A percentile compares a stretch with the other conserved stretches of the same genome.
These are phyloP conservation scores for Momotus momota DNA, from an alignment of 2,797 vertebrate species.

Conservation along the genomic window DNA sequence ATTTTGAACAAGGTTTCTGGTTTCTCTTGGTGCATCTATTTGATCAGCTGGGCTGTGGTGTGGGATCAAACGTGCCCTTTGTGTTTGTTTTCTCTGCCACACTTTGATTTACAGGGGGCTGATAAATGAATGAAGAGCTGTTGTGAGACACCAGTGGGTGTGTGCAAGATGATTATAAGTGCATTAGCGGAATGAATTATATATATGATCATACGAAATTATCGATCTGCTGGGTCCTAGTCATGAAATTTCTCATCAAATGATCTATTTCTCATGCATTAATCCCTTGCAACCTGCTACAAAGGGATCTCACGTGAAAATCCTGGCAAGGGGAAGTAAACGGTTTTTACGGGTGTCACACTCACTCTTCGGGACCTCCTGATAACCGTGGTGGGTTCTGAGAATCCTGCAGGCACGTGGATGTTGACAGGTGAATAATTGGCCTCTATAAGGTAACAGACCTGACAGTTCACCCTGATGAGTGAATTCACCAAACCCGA, in stretches of 20 bases:
- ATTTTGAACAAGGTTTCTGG: not conserved
- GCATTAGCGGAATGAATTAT: slow-evolving; percentile 16
- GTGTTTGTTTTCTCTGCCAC: not conserved
- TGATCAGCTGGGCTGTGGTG: not conserved
- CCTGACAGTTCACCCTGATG: not conserved
- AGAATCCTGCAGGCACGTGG: rapidly evolving
- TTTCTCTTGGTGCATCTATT: not conserved
- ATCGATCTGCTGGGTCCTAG: slow-evolving; percentile 8
- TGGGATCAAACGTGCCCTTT: rapidly evolving
- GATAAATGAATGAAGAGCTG: not conserved
- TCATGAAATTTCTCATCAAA: slow-evolving; percentile 17
- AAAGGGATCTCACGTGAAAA: rapidly evolving
- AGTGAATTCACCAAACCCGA: rapidly evolving
- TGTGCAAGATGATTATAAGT: not conserved
- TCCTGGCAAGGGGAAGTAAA: not conserved
- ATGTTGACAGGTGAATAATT: not conserved
- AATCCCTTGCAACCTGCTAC: not conserved
- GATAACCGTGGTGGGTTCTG: not conserved
- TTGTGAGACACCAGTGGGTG: not conserved
- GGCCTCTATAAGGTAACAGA: not conserved
- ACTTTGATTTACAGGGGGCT: not conserved
- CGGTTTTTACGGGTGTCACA: rapidly evolving
- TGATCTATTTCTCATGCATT: not conserved
- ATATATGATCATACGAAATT: not conserved
- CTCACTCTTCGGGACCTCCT: rapidly evolving